phyloP scores from a whole-genome alignment of 2,113 vertebrate species.

The Chloebia gouldiae region DNA sequence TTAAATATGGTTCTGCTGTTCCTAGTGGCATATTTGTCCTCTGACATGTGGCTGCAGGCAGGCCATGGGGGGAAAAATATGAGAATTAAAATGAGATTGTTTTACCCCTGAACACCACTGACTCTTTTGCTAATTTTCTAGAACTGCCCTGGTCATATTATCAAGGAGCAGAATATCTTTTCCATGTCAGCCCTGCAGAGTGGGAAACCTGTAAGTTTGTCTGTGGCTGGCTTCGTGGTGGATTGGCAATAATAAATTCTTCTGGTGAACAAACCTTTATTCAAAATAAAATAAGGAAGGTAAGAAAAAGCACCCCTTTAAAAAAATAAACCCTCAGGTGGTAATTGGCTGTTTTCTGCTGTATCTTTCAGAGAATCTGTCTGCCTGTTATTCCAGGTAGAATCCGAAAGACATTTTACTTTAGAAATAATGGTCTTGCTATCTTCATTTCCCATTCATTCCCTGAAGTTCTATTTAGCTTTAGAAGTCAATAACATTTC shows the following conservation, averaged over 20 bases:
- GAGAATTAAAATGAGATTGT: background rate
- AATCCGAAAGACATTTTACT: background rate
- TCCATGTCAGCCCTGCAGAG: conserved; percentile 72
- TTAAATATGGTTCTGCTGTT: background rate
- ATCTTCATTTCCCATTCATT: background rate
- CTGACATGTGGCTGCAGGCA: background rate
- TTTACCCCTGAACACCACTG: background rate
- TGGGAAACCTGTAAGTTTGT: conserved; percentile 82
- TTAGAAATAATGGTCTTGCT: background rate
- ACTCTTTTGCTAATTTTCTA: conserved; percentile 52
- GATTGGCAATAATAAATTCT: conserved; percentile 84
- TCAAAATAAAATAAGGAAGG: conserved; percentile 81
- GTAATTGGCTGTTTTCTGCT: background rate
- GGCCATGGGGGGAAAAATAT: background rate
- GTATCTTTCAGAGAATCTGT: background rate
- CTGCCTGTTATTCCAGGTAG: background rate
- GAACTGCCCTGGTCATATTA: conserved; percentile 90
- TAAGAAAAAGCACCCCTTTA: conserved; percentile 38
- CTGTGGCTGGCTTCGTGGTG: conserved; percentile 83
- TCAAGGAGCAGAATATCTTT: conserved; percentile 85
- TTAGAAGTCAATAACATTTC: background rate
- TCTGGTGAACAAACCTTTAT: conserved; percentile 85
- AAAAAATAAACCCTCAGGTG: background rate
- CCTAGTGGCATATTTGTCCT: background rate
- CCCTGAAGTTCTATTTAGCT: background rate